phyloP scores from a whole-genome alignment of 2,113 vertebrate genomes.

The Pseudopodoces humilis region DNA sequence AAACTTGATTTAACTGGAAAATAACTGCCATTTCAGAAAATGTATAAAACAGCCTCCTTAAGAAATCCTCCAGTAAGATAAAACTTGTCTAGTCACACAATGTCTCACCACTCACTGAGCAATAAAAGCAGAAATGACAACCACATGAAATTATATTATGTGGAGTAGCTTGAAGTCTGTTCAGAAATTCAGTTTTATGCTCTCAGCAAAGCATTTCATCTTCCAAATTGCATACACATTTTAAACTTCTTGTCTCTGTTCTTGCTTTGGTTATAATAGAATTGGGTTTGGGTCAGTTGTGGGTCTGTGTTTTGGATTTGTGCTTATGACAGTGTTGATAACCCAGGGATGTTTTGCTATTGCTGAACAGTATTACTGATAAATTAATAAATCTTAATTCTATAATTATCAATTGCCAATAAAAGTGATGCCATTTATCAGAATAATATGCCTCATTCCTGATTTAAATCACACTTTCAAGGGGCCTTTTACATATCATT shows the following conservation, averaged over 20 bases:
- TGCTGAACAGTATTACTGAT: background rate
- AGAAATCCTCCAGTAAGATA: background rate
- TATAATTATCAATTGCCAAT: background rate
- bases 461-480: background rate
- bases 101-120: background rate
- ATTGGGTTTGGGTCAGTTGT: background rate
- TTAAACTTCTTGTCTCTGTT: background rate
- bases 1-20: background rate
- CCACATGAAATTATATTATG: background rate
- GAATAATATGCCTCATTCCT: background rate
- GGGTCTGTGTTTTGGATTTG: background rate
- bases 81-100: background rate
- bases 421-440: background rate
- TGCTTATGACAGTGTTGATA: background rate
- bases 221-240: background rate
- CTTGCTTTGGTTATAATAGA: background rate
- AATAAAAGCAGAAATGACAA: slow-evolving; percentile 27
- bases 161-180: background rate
- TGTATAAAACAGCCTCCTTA: background rate
- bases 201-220: background rate
- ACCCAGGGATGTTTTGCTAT: background rate
- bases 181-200: slow-evolving; percentile 16
- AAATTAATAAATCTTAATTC: background rate
- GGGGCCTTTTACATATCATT: rapidly evolving
- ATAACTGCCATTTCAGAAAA: background rate